These are phyloP conservation scores for Cremastinae sp. DNA, from an alignment of 2,888 invertebrate genomes.

Conservation along the genomic window DNA sequence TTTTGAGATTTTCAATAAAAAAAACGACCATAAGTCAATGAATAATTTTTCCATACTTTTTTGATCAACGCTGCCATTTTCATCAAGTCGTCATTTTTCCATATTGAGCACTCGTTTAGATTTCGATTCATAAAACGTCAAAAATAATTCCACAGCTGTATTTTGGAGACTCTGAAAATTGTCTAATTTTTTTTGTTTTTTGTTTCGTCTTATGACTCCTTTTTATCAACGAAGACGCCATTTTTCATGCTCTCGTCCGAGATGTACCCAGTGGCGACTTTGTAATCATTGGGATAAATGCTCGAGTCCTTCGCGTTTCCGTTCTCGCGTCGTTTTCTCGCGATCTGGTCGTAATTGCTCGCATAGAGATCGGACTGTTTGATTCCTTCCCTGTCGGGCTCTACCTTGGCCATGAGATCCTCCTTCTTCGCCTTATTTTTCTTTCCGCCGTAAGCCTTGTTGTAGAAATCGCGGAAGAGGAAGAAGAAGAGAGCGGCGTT, in stretches of 20 bases:
- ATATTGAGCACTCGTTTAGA: no score
- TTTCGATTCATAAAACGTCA: no score
- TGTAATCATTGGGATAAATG: constrained; percentile 79
- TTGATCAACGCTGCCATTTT: no score
- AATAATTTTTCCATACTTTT: no score
- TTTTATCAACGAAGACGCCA: constrained; percentile 81
- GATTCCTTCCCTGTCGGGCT: constrained; percentile 38
- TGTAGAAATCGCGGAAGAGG: constrained; percentile 95
- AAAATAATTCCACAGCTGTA: no score
- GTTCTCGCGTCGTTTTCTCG: constrained; percentile 32
- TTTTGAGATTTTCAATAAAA: no score
- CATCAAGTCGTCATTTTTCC: no score
- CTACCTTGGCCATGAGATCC: constrained; percentile 16
- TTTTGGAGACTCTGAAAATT: no score
- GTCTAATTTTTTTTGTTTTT: no score
- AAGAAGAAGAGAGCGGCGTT: constrained; percentile 96
- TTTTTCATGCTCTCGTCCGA: constrained; percentile 80
- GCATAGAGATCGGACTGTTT: constrained; percentile 36
- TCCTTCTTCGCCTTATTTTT: background rate
- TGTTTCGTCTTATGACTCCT: no score
- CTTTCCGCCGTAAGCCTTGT: constrained; percentile 32
- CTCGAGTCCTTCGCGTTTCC: constrained; percentile 61
- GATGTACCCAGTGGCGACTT: constrained; percentile 81
- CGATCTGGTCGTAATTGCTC: constrained; percentile 11
- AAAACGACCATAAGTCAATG: no score